Conservation (phyloP, 2,113 vertebrate species). For the Sander lucioperca region DNA sequence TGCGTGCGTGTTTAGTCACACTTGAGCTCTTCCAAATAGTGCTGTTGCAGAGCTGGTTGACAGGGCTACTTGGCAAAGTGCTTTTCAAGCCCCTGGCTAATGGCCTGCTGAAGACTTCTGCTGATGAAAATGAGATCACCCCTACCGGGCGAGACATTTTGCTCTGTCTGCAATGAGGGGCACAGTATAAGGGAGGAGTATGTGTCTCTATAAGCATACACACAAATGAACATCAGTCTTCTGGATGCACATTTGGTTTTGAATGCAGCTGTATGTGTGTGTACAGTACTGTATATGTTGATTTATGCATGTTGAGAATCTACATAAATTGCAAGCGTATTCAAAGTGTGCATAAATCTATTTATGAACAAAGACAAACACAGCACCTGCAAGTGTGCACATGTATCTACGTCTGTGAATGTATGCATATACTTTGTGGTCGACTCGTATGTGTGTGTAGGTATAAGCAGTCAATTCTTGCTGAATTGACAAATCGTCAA, state of each 20-base stretch:
- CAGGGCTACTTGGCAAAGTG: conserved; percentile 63
- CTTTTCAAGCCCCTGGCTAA: conserved; percentile 62
- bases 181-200: not conserved
- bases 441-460: not conserved
- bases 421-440: not conserved
- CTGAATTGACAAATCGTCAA: not conserved
- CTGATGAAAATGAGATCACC: conserved; percentile 62
- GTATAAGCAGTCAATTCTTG: not conserved
- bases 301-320: not conserved
- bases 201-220: conserved; percentile 8
- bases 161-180: conserved; percentile 15
- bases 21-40: conserved; percentile 46
- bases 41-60: conserved; percentile 28
- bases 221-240: conserved; percentile 3
- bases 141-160: conserved; percentile 16
- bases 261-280: conserved; percentile 5
- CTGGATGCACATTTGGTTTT: conserved; percentile 10
- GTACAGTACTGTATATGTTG: not conserved
- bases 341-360: conserved; percentile 4
- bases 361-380: not conserved
- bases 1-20: conserved; percentile 46
- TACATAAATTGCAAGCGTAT: not conserved
- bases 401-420: not conserved
- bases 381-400: not conserved
- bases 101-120: conserved; percentile 53